Base-by-base conservation (phyloP, 1,140 invertebrate genomes). In the Leptinotarsa undecemlineata region DNA sequence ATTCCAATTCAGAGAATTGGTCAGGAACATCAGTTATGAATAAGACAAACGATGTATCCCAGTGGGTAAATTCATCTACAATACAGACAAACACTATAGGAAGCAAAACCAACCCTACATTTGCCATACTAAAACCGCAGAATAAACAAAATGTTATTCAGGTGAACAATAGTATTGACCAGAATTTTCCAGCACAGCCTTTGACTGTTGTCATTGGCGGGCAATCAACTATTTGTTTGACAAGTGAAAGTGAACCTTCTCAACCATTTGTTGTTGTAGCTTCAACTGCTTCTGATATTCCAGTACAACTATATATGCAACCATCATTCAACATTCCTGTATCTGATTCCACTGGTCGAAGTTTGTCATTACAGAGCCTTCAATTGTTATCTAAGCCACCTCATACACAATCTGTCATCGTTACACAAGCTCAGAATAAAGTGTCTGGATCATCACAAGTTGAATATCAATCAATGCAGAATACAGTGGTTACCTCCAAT, bases 371-470 rank as follows among this genome's bases (percentile, higher is more conserved):
- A 51, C 79, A 81, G 66, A 74, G 77, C 60, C 61, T 82, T 26
- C 81, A 82, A 63, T 57, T 82, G 17, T 70, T 80, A 60, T 73
- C 82, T 21, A 80, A 83, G 71, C 74, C 84, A 76, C 66, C 81
- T 21, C 71, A 77, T 71, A 71, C 85, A 81, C 87, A 85, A 72
- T 86, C 86, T 26, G 87, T 87, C 48, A 87, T 87, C 57, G 87
- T 87, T 13, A 87, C 85, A 42, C 87, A 87, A 76, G 82, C 81
- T 80, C 79, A 85, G 81, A 83, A 78, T 76, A 82, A 83, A 83
- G 73, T 72, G 11, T 42, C 26, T 26, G 68, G 42, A 17, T 72
- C 71, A 47, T 71, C 69, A 57, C 71, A 72, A 48, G 60, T 33
- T 42, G 71, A 72, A 21, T 72, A 72, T 64, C 69, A 71, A 19